Percentiles rank a stretch among this genome's conserved stretches.
Conservation (phyloP, 1,140 invertebrate genomes). For the Aethina tumida region DNA sequence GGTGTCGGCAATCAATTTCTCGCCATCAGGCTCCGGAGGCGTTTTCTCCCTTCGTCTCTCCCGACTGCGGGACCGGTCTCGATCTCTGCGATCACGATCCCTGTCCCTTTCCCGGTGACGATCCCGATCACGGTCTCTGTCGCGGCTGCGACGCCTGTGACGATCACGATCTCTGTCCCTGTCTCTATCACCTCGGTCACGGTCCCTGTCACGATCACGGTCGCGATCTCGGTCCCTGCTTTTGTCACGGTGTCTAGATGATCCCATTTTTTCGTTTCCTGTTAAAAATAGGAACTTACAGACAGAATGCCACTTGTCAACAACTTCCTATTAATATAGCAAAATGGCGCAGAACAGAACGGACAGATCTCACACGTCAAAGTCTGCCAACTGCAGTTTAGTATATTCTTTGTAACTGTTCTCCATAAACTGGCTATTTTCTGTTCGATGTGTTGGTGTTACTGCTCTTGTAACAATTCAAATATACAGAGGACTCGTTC, state of each 20-base stretch:
- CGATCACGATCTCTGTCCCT: slow-evolving; percentile 33
- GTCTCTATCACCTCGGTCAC: slow-evolving; percentile 32
- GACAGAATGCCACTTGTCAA: too few relatives aligned
- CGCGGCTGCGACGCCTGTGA: slow-evolving; percentile 39
- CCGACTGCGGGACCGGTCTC: slow-evolving; percentile 34
- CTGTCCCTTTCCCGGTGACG: slow-evolving; percentile 38
- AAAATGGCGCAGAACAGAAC: too few relatives aligned
- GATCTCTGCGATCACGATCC: slow-evolving; percentile 34
- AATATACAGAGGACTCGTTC: too few relatives aligned
- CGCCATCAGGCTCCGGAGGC: slow-evolving; percentile 28
- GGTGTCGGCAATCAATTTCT: slow-evolving; percentile 34
- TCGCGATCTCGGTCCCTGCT: slow-evolving; percentile 39
- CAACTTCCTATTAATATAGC: too few relatives aligned
- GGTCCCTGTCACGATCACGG: slow-evolving; percentile 37
- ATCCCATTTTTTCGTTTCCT: slow-evolving; percentile 7
- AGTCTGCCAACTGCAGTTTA: too few relatives aligned
- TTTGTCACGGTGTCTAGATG: slow-evolving; percentile 30
- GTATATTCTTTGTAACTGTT: too few relatives aligned
- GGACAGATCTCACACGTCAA: too few relatives aligned
- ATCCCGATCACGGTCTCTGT: slow-evolving; percentile 41
- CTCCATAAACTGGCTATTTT: too few relatives aligned
- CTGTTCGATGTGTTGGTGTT: too few relatives aligned
- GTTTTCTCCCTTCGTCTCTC: slow-evolving; percentile 44
- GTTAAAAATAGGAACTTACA: too few relatives aligned
- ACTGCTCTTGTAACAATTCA: too few relatives aligned